These are phyloP conservation scores for Salvelinus namaycush DNA, from an alignment of 2,113 vertebrate genomes.

Conservation along the genomic window DNA sequence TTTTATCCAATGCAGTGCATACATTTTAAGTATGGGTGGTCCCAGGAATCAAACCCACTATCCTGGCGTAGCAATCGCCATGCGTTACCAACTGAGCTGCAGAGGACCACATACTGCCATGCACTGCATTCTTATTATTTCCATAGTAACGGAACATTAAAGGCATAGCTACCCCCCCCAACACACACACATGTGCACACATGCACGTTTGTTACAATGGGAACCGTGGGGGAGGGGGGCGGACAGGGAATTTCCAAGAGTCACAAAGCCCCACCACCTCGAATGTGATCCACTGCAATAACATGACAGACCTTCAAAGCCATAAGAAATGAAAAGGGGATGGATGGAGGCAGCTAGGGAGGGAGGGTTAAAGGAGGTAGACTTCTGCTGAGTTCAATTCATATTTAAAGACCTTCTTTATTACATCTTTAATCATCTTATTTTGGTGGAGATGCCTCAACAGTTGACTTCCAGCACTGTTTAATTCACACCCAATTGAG, in stretches of 20 bases:
- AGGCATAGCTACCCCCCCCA: not conserved
- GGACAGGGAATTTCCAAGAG: slow-evolving; percentile 27
- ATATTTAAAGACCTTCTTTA: slow-evolving; percentile 67
- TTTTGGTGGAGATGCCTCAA: slow-evolving; percentile 40
- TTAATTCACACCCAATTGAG: slow-evolving; percentile 53
- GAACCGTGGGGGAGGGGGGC: not conserved
- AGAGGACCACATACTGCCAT: not conserved
- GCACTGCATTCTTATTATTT: slow-evolving; percentile 5
- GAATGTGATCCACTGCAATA: slow-evolving; percentile 29
- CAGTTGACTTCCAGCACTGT: slow-evolving; percentile 48
- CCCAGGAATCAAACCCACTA: no score
- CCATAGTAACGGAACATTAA: slow-evolving; percentile 32
- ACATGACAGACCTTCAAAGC: slow-evolving; percentile 47
- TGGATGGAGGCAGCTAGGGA: slow-evolving; percentile 4
- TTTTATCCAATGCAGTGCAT: no score
- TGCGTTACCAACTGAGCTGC: no score
- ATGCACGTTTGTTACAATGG: not conserved
- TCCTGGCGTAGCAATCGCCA: no score
- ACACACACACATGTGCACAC: not conserved
- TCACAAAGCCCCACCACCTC: slow-evolving; percentile 12
- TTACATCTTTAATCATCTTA: slow-evolving; percentile 65
- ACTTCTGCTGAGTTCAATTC: slow-evolving; percentile 49
- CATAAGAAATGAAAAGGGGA: slow-evolving; percentile 6
- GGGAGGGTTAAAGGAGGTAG: slow-evolving; percentile 8
- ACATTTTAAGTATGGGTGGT: no score